Percentiles rank a stretch among this genome's conserved stretches.
Conservation (phyloP, 2,113 vertebrate species). For the Labeo rohita region DNA sequence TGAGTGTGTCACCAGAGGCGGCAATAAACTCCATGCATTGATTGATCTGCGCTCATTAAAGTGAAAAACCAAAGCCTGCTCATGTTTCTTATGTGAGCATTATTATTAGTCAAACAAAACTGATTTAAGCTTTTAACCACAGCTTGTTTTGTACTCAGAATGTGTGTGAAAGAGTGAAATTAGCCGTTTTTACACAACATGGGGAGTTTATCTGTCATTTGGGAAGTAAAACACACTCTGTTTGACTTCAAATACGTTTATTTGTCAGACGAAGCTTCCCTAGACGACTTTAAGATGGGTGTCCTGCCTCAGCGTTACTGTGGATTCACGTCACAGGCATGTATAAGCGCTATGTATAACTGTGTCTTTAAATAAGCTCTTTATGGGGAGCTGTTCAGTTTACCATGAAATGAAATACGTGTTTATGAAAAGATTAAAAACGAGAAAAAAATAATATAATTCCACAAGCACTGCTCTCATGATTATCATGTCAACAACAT, state of each 20-base stretch:
- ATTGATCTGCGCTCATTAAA: constrained; percentile 62
- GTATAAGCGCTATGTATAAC: neutral
- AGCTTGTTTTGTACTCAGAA: neutral
- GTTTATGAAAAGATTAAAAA: constrained; percentile 26
- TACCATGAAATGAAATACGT: constrained; percentile 5
- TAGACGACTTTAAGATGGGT: neutral
- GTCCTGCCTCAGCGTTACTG: neutral
- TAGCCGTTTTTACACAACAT: neutral
- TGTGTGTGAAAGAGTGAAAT: constrained; percentile 6
- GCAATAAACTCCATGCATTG: constrained; percentile 49
- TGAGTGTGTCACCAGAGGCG: constrained; percentile 52
- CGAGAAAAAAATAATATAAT: neutral
- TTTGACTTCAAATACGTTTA: constrained; percentile 7
- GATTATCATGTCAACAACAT: constrained; percentile 35
- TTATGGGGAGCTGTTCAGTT: constrained; percentile 16
- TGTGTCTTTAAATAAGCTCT: neutral
- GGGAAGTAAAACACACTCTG: neutral
- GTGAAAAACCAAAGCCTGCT: constrained; percentile 25
- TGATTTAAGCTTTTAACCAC: constrained; percentile 19
- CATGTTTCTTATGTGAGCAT: constrained; percentile 34
- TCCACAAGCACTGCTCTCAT: constrained; percentile 3
- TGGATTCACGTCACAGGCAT: constrained; percentile 16
- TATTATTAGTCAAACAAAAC: constrained; percentile 42
- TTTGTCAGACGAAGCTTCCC: constrained; percentile 6
- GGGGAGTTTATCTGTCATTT: neutral